Percentiles rank a stretch among this genome's conserved stretches.
These are phyloP conservation scores for Drosophila nasuta DNA, from an alignment of 1,140 invertebrate species.

Conservation along the genomic window DNA sequence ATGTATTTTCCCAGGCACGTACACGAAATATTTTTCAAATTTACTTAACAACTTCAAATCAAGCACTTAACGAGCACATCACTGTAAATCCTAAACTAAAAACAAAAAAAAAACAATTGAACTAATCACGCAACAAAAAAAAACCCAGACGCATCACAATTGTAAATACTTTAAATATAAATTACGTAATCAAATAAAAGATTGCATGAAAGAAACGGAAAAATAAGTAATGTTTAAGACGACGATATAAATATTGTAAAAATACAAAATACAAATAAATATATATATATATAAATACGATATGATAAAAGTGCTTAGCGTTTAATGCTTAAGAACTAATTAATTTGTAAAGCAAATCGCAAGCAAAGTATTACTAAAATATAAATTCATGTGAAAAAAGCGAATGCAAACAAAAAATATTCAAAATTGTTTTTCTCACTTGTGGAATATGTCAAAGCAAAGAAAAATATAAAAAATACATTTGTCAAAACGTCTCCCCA, in stretches of 20 bases:
- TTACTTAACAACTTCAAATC: constrained; percentile 31
- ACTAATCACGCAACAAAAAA: constrained; percentile 10
- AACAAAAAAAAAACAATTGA: not conserved
- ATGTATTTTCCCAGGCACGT: constrained; percentile 47
- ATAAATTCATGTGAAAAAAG: constrained; percentile 60
- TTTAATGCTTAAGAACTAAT: constrained; percentile 51
- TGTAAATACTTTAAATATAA: constrained; percentile 48
- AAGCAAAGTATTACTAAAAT: constrained; percentile 79
- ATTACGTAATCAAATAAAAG: not conserved
- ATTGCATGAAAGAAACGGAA: constrained; percentile 38
- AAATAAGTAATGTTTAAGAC: constrained; percentile 25
- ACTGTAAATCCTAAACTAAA: constrained; percentile 67
- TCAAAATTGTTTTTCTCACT: constrained; percentile 40
- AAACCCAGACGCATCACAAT: constrained; percentile 61
- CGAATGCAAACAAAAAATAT: constrained; percentile 43
- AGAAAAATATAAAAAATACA: constrained; percentile 6
- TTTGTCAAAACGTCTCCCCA: not conserved
- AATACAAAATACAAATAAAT: constrained; percentile 14
- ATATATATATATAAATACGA: not conserved
- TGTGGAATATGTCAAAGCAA: constrained; percentile 22
- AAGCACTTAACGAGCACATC: constrained; percentile 47
- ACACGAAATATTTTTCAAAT: constrained; percentile 53
- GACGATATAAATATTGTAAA: constrained; percentile 71
- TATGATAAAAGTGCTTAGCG: constrained; percentile 35
- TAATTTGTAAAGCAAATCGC: constrained; percentile 69